Percentiles rank a stretch among this genome's conserved stretches.
These are phyloP conservation scores for Stomorhina lunata DNA, from an alignment of 2,888 invertebrate species.

Conservation along the genomic window DNA sequence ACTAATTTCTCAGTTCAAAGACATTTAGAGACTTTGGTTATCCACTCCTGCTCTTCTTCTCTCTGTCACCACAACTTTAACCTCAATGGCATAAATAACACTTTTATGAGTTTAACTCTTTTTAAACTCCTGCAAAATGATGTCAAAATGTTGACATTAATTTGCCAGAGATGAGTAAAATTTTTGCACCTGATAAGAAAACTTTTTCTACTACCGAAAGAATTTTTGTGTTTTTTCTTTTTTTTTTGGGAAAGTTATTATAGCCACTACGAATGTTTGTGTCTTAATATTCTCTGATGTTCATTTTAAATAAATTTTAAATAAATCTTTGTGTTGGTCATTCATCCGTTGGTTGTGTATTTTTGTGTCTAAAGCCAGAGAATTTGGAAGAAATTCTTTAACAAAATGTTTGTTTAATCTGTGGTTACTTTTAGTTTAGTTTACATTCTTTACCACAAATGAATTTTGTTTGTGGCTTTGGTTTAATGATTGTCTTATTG, in stretches of 20 bases:
- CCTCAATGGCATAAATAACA: neutral
- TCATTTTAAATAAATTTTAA: neutral
- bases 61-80: neutral
- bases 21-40: constrained; percentile 2
- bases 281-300: neutral
- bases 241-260: neutral
- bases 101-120: constrained; percentile 40
- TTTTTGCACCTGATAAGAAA: constrained; percentile 33
- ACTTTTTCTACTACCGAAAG: too few relatives aligned
- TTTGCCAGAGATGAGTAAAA: constrained; percentile 41
- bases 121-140: constrained; percentile 37
- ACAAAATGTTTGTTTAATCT: constrained; percentile 17
- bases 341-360: neutral
- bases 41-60: neutral
- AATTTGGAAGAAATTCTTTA: neutral
- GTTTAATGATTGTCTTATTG: too few relatives aligned
- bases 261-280: neutral
- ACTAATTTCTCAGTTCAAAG: neutral
- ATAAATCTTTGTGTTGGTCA: neutral
- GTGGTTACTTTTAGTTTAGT: constrained; percentile 28
- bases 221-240: constrained; percentile 1
- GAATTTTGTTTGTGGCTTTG: neutral
- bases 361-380: neutral
- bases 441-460: constrained; percentile 8
- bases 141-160: constrained; percentile 28